These are phyloP conservation scores for Sthenelais limicola DNA, from an alignment of 2,888 invertebrate genomes.

Conservation along the genomic window DNA sequence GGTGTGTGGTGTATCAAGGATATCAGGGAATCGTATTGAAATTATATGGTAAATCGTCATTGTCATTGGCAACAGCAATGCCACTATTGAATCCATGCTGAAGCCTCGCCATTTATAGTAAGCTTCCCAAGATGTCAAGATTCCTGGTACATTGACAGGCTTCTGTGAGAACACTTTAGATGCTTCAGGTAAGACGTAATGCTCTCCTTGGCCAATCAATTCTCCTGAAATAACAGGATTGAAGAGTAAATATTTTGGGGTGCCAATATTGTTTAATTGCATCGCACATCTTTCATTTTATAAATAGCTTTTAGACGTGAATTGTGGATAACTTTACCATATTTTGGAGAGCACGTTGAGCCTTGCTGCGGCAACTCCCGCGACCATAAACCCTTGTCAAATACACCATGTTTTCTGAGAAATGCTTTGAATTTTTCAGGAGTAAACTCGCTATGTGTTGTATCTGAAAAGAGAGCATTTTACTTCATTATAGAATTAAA, in stretches of 20 bases:
- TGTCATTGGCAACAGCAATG: constrained; percentile 63
- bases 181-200: background rate
- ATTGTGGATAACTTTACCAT: background rate
- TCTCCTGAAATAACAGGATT: constrained; percentile 5
- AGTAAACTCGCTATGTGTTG: constrained; percentile 23
- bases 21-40: no score
- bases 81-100: constrained; percentile 62
- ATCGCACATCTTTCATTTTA: background rate
- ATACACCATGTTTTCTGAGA: background rate
- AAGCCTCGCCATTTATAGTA: constrained; percentile 58
- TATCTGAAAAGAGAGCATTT: no score
- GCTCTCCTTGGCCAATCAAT: background rate
- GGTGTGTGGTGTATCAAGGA: no score
- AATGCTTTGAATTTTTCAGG: background rate
- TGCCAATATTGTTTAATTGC: background rate
- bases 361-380: background rate
- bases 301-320: background rate
- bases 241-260: constrained; percentile 2
- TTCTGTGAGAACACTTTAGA: background rate
- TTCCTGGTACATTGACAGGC: background rate
- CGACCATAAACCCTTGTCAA: constrained; percentile 27
- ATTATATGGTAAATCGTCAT: constrained; percentile 66
- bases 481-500: no score
- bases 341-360: background rate
- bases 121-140: constrained; percentile 46